Evolutionary conservation across 2,797 vertebrate genomes (phyloP).

Genomic region (Vireo griseus): DNA sequence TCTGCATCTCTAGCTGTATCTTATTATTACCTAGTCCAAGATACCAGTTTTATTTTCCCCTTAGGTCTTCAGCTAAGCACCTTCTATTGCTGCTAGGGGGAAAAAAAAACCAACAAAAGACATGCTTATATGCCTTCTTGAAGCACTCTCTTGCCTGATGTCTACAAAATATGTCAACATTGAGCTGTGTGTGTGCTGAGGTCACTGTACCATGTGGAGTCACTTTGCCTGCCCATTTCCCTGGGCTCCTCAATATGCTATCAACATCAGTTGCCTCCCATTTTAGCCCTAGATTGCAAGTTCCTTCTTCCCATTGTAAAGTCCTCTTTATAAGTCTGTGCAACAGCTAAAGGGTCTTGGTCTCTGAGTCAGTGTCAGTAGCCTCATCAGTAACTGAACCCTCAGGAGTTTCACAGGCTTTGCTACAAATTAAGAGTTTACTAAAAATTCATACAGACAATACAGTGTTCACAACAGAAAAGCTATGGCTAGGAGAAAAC

Average conservation of each 20-base stretch:
- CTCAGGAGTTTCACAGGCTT: not conserved
- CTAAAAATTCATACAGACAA: not conserved
- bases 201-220: not conserved
- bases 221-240: not conserved
- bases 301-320: not conserved
- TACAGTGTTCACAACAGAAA: not conserved
- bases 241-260: not conserved
- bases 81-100: not conserved
- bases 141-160: not conserved
- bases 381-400: not conserved
- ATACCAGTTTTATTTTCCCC: not conserved
- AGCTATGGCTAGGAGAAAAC: not conserved
- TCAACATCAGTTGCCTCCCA: not conserved
- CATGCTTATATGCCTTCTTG: not conserved
- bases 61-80: not conserved
- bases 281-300: not conserved
- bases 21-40: not conserved
- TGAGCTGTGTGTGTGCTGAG: not conserved
- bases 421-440: not conserved
- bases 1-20: not conserved
- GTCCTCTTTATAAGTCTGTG: not conserved
- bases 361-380: not conserved
- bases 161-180: not conserved
- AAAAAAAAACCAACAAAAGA: not conserved
- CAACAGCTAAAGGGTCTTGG: not conserved